Base-by-base conservation (phyloP, 2,888 invertebrate genomes). In the Drosophila neotestacea region DNA sequence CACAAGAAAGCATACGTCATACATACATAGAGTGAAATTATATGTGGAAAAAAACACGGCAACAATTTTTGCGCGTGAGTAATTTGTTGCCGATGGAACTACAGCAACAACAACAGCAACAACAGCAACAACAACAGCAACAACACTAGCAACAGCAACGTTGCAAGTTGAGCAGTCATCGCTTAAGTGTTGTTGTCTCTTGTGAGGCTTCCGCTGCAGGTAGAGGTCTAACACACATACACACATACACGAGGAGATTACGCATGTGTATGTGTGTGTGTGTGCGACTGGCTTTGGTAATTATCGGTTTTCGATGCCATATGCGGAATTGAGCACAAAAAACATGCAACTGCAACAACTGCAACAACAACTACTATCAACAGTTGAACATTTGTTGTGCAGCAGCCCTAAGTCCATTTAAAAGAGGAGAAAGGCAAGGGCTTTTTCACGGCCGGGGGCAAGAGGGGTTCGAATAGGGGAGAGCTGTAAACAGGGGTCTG, bases 221-320 rank as follows among this genome's bases (percentile, higher is more conserved):
- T 86, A 85, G 68, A 73, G 64, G 38, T 65, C 75, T 70, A 44
- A 54, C 46, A 50, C 55, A 70, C 58, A 65, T 47, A 54, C 51
- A 54, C 10, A 77, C 47, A 13, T 30, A 34, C 27, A 34, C 16
- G 13, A 39, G 36, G 36, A 50, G 63, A 70, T 64, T 76, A 86
- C 73, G 59, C 62, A 66, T 54, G 59, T 62, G 48, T 66, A 38
- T 50, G 34, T 46, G n/a, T 47, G 47, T 30, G 30, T 48, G 55
- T 56, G 50, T 52, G 56, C 16, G 62, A 64, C 65, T 65, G 73
- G 63, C 72, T 84, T 84, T 77, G 86, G 86, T 76, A 88, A 88
- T 90, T 90, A 90, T 88, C 85, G 84, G 89, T 78, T 84, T 89
- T 90, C 79, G 89, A 87, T 86, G 90, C 90, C 87, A 90, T 90